A percentile compares a stretch with the other conserved stretches of the same genome.
phyloP scores from a whole-genome alignment of 35 echinoderm and acorn worm species.

The Ophiothrix spiculata region DNA sequence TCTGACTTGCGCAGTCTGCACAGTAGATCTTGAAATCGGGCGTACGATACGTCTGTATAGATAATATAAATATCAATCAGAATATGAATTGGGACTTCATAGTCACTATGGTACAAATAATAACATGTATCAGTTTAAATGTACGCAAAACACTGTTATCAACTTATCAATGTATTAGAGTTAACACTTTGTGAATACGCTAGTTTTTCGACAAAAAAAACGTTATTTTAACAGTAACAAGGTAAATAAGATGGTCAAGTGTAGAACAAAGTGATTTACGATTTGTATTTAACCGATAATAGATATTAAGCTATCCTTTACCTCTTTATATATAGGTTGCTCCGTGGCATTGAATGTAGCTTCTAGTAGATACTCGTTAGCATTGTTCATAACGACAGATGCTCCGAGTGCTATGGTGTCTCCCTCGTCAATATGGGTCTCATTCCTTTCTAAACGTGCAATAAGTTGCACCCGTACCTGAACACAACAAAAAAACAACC shows the following conservation, averaged over 20 bases:
- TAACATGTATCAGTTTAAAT: no score
- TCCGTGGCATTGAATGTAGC: slow-evolving; percentile 52
- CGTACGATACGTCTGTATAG: slow-evolving; percentile 36
- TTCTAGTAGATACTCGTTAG: slow-evolving; percentile 51
- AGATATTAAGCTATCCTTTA: no score
- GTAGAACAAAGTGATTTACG: no score
- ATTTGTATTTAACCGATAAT: no score
- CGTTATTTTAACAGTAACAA: no score
- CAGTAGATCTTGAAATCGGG: slow-evolving; percentile 60
- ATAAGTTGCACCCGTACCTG: slow-evolving; percentile 81
- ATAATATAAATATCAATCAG: no score
- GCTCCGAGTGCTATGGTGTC: slow-evolving; percentile 61
- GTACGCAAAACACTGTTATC: no score
- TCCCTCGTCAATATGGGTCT: slow-evolving; percentile 59
- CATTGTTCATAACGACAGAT: slow-evolving; percentile 27
- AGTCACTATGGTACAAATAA: no score
- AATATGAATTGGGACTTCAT: no score
- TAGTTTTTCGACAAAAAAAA: not conserved
- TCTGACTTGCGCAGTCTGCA: no score
- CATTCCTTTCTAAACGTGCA: slow-evolving; percentile 63
- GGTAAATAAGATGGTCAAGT: no score
- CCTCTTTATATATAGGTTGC: slow-evolving; percentile 41
- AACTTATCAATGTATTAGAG: not conserved
- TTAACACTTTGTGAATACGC: not conserved
- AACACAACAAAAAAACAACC: no score